These are phyloP conservation scores for Girardinichthys multiradiatus DNA, from an alignment of 2,113 vertebrate genomes.

Conservation along the genomic window DNA sequence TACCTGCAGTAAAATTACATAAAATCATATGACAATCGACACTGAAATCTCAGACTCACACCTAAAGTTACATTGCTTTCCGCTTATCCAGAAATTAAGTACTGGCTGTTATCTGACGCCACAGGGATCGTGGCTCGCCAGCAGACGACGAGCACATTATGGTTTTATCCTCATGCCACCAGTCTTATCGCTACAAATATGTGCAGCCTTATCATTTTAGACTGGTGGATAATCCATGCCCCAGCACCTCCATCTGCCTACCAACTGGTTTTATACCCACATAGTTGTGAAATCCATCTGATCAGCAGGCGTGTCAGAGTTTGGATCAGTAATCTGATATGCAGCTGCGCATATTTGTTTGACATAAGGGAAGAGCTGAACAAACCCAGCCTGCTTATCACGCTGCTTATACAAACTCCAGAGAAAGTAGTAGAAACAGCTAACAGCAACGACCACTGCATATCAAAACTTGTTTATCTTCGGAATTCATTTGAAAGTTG, in stretches of 20 bases:
- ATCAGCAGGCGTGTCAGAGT: slow-evolving; percentile 38
- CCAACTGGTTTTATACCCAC: slow-evolving; percentile 25
- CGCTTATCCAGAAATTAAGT: background rate
- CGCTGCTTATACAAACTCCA: slow-evolving; percentile 30
- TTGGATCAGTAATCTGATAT: slow-evolving; percentile 43
- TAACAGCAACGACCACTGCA: background rate
- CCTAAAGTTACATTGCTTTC: too few species aligned
- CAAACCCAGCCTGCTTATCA: slow-evolving; percentile 45
- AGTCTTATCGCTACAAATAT: slow-evolving; percentile 24
- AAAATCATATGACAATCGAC: too few species aligned
- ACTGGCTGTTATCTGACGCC: background rate
- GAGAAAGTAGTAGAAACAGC: background rate
- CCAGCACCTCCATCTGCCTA: slow-evolving; percentile 12
- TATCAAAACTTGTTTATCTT: background rate
- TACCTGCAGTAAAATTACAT: too few species aligned
- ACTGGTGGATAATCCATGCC: slow-evolving; percentile 12
- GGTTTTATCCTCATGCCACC: slow-evolving; percentile 6
- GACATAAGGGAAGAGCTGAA: slow-evolving; percentile 64
- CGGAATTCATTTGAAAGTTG: background rate
- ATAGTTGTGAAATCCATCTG: slow-evolving; percentile 26
- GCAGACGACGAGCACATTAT: background rate
- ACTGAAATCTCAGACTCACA: too few species aligned
- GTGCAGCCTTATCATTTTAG: slow-evolving; percentile 21
- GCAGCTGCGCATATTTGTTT: slow-evolving; percentile 43
- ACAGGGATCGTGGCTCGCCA: background rate